Evolutionary conservation across 2,888 invertebrate species (phyloP).

Genomic region (Tolmerus cingulatus): DNA sequence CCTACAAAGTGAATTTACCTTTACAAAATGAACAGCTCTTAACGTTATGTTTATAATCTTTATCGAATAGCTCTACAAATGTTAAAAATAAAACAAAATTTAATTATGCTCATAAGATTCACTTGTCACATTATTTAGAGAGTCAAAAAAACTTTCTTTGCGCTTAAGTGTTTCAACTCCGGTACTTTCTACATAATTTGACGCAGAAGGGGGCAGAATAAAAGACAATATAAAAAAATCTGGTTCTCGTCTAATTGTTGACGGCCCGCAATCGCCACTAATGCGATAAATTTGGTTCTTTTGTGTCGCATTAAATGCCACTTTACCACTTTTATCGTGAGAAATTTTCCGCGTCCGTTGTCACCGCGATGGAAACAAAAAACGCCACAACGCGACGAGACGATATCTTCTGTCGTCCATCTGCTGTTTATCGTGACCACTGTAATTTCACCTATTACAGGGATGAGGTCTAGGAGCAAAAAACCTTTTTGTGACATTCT

Average conservation of each 20-base stretch:
- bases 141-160: not conserved
- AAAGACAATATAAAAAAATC: not conserved
- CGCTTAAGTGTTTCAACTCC: not conserved
- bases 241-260: not conserved
- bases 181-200: not conserved
- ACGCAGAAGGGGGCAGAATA: not conserved
- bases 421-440: slow-evolving; percentile 10
- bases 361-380: not conserved
- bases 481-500: slow-evolving; percentile 24
- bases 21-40: not conserved
- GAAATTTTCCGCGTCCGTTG: not conserved
- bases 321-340: slow-evolving; percentile 19
- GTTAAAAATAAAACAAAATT: not conserved
- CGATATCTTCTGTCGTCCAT: not conserved
- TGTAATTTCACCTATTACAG: slow-evolving; percentile 31
- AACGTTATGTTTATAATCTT: no score
- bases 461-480: not conserved
- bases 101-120: not conserved
- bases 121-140: not conserved
- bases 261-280: not conserved
- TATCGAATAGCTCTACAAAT: not conserved
- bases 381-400: not conserved
- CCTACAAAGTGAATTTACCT: no score
- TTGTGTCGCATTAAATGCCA: slow-evolving; percentile 21
- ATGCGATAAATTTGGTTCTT: slow-evolving; percentile 29